Evolutionary conservation across 2,888 invertebrate species (phyloP).

Genomic region (Andrena fulva): DNA sequence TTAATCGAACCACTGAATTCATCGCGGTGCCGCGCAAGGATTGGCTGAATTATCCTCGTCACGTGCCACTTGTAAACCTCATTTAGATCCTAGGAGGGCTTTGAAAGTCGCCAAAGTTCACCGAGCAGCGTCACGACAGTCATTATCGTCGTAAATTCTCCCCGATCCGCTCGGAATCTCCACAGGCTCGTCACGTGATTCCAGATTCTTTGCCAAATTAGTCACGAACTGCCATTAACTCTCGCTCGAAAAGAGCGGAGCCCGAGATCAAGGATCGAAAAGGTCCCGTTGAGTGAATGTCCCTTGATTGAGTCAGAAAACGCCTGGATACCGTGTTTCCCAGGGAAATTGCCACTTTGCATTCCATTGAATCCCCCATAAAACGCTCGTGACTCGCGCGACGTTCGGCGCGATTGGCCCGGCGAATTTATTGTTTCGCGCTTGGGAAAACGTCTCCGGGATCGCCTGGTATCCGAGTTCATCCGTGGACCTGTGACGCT

Average conservation of each 20-base stretch:
- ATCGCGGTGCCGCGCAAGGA: conserved; percentile 11
- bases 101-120: conserved; percentile 56
- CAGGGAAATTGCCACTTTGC: conserved; percentile 5
- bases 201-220: conserved; percentile 47
- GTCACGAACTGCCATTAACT: conserved; percentile 34
- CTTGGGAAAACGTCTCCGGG: background rate
- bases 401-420: background rate
- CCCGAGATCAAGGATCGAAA: background rate
- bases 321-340: background rate
- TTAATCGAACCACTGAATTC: conserved; percentile 44
- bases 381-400: background rate
- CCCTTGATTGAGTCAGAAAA: background rate
- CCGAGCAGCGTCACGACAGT: conserved; percentile 39
- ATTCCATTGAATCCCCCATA: background rate
- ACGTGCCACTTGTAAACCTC: conserved; percentile 60
- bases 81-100: conserved; percentile 52
- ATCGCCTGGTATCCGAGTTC: conserved; percentile 11
- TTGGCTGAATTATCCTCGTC: conserved; percentile 44
- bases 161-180: conserved; percentile 28
- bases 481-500: conserved; percentile 25
- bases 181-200: background rate
- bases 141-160: conserved; percentile 57
- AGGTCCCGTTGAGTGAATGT: conserved; percentile 1
- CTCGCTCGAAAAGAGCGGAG: background rate
- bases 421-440: conserved; percentile 16